These are phyloP conservation scores for Craterocephalus amniculus DNA, from an alignment of 2,797 vertebrate species.

Conservation along the genomic window DNA sequence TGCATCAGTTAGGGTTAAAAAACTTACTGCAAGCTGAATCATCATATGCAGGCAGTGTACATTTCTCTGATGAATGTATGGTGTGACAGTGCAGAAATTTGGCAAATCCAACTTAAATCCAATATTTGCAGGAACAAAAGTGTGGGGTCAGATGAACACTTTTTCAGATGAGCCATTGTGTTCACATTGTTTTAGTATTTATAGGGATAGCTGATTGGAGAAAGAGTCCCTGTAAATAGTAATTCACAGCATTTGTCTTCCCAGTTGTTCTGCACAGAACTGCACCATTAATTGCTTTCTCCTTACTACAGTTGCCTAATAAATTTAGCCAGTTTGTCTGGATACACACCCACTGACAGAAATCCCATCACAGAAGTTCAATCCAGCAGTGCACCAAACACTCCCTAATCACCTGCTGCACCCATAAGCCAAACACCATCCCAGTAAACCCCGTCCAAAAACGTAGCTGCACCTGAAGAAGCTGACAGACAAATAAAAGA, in stretches of 20 bases:
- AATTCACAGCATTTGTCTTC: slow-evolving; percentile 32
- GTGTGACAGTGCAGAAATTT: too few species aligned
- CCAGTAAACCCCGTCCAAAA: slow-evolving; percentile 48
- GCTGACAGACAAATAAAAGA: slow-evolving; percentile 20
- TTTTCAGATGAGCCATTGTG: neutral
- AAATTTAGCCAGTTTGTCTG: slow-evolving; percentile 31
- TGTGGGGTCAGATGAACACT: slow-evolving; percentile 26
- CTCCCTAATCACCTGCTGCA: slow-evolving; percentile 55
- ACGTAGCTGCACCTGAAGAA: slow-evolving; percentile 18
- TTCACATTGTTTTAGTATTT: neutral
- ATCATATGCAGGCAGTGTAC: too few species aligned
- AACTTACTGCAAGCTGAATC: too few species aligned
- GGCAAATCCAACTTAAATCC: slow-evolving; percentile 3
- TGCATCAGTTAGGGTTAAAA: too few species aligned
- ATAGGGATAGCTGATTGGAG: slow-evolving; percentile 9
- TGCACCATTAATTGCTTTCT: slow-evolving; percentile 26
- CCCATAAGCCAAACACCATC: slow-evolving; percentile 68
- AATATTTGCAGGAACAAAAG: slow-evolving; percentile 36
- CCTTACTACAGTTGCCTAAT: slow-evolving; percentile 25
- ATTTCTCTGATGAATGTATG: too few species aligned
- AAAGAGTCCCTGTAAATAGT: slow-evolving; percentile 8
- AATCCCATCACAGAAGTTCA: slow-evolving; percentile 37
- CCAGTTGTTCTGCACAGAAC: slow-evolving; percentile 9
- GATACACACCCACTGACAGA: slow-evolving; percentile 43
- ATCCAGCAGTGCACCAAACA: slow-evolving; percentile 44